These are phyloP conservation scores for Dermochelys coriacea DNA, from an alignment of 2,797 vertebrate genomes.

Conservation along the genomic window DNA sequence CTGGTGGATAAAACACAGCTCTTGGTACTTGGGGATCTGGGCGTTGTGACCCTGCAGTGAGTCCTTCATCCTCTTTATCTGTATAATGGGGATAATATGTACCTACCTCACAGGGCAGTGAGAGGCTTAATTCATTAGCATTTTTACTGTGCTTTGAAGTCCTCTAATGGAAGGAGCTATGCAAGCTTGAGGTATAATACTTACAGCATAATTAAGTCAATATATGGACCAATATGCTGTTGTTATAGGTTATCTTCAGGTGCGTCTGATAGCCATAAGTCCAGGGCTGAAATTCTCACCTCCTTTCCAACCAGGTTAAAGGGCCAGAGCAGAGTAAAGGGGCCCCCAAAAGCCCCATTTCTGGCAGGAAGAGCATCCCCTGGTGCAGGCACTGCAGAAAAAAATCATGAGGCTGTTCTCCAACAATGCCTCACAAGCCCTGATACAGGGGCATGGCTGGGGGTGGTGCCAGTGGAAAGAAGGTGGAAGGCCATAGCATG, in stretches of 20 bases:
- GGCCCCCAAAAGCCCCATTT: background rate
- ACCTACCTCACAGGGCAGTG: background rate
- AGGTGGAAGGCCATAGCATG: too few species aligned
- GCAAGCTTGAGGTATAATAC: background rate
- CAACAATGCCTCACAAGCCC: rapidly evolving
- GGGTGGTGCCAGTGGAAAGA: background rate
- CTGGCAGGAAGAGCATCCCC: background rate
- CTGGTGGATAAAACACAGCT: background rate
- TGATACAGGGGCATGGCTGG: rapidly evolving
- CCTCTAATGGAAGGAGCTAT: background rate
- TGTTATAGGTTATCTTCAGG: slow-evolving; percentile 27
- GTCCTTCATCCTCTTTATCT: background rate
- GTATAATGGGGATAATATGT: rapidly evolving
- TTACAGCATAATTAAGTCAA: background rate
- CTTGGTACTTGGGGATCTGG: background rate
- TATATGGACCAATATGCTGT: background rate
- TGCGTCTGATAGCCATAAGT: slow-evolving; percentile 38
- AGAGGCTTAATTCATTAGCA: background rate
- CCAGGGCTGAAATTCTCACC: background rate
- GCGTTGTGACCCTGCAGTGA: background rate
- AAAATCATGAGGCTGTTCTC: background rate
- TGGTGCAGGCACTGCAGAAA: background rate
- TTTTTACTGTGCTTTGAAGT: rapidly evolving
- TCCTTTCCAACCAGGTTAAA: rapidly evolving
- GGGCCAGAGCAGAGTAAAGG: background rate